Evolutionary conservation across 1,140 invertebrate genomes (phyloP), one percentile per base, ranked within the genome.

Genomic region (Hyposmocoma kahamanoa): DNA sequence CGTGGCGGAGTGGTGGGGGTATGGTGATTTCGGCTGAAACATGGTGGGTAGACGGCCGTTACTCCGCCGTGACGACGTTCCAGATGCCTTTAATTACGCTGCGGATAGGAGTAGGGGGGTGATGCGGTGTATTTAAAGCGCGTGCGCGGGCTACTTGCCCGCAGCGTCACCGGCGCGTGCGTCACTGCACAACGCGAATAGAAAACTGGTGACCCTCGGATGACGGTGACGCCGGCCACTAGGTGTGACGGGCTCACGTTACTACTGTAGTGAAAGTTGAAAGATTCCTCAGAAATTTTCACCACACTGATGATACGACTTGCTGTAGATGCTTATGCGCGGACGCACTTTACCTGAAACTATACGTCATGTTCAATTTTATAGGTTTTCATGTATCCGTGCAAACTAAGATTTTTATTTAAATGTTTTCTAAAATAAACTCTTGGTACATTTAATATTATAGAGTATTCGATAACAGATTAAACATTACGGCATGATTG

Each of bases 151-250:
- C 41, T 48, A n/a, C n/a, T n/a, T n/a, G n/a, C n/a, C 26, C 32
- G 43, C 59, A 67, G 71, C 69, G 71, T 73, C 72, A 72, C 57
- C 49, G 63, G 59, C 71, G 61, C 69, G 72, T 74, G 77, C 77
- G 77, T 81, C 74, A 81, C 74, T 43, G 43, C 47, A 28, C 50
- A 72, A 72, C 75, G 59, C 73, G 72, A 77, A 81, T 81, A 79
- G 74, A 76, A 69, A 79, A 67, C 59, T 61, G 56, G 64, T 74
- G 75, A 77, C 71, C 69, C 71, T 76, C 72, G 66, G 59, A 56
- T 69, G 72, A 74, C 71, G 65, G 61, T 47, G 19, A 41, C 32
- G 15, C 38, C 18, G 34, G 57, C 53, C n/a, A n/a, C n/a, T n/a
- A n/a, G n/a, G n/a, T n/a, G n/a, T n/a, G n/a, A n/a, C n/a, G n/a